These are phyloP conservation scores for Cyanocitta stelleri DNA, from an alignment of 2,113 vertebrate species.

Conservation along the genomic window DNA sequence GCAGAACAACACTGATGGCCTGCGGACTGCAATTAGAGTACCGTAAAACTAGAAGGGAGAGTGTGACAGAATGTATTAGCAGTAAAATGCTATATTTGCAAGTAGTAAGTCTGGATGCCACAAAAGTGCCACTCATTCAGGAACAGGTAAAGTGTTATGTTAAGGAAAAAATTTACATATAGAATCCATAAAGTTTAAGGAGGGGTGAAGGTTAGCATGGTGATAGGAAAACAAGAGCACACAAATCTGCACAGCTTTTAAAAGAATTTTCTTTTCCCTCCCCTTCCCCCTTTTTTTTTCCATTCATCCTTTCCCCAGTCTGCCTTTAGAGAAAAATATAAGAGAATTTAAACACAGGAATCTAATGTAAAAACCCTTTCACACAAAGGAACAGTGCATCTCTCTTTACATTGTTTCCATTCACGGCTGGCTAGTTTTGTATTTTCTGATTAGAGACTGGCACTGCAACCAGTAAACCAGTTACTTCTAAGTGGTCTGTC, in stretches of 20 bases:
- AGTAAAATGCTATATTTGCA: conserved; percentile 75
- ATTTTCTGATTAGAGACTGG: conserved; percentile 85
- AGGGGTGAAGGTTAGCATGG: conserved; percentile 70
- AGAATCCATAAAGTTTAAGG: conserved; percentile 73
- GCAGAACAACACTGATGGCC: conserved; percentile 40
- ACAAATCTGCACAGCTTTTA: conserved; percentile 55
- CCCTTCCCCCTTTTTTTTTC: background rate
- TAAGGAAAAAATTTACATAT: conserved; percentile 75
- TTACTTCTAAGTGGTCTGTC: conserved; percentile 79
- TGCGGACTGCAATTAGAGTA: conserved; percentile 50
- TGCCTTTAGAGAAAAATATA: conserved; percentile 42
- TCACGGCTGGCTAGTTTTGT: conserved; percentile 85
- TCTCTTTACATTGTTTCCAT: conserved; percentile 84
- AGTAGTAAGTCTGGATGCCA: conserved; percentile 77
- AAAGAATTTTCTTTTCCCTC: background rate
- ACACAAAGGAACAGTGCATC: conserved; percentile 70
- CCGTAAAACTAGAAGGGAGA: conserved; percentile 48
- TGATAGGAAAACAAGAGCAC: conserved; percentile 74
- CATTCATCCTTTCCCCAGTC: background rate
- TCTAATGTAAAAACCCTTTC: conserved; percentile 71
- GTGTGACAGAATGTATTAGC: conserved; percentile 61
- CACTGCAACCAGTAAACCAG: conserved; percentile 79
- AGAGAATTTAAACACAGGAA: conserved; percentile 66
- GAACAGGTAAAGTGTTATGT: conserved; percentile 75
- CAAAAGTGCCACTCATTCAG: conserved; percentile 59